Conservation (phyloP, 2,888 invertebrate genomes). For the Allygus modestus region DNA sequence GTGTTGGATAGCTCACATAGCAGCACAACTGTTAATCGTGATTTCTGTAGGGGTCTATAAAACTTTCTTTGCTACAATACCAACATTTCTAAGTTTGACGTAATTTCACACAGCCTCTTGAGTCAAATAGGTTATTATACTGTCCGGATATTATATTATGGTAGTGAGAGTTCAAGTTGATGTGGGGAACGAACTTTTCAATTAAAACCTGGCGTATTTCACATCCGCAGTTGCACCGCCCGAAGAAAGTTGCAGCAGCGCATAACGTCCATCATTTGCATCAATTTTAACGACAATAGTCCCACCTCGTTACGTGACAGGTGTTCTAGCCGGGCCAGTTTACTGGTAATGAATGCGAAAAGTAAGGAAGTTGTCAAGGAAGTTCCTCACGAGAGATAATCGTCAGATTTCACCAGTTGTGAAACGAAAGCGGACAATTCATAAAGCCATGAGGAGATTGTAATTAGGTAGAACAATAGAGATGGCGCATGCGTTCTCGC, state of each 20-base stretch:
- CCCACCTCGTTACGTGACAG: neutral
- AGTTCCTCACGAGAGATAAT: slow-evolving; percentile 15
- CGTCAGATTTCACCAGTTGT: slow-evolving; percentile 37
- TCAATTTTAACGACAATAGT: neutral
- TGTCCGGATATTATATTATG: too few relatives aligned
- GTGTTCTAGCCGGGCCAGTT: neutral
- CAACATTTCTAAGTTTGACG: too few relatives aligned
- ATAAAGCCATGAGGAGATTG: neutral
- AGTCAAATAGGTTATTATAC: too few relatives aligned
- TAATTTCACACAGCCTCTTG: too few relatives aligned
- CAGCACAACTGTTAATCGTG: too few relatives aligned
- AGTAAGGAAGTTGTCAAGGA: slow-evolving; percentile 29
- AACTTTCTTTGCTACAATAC: too few relatives aligned
- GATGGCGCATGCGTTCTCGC: slow-evolving; percentile 2
- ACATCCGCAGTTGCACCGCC: neutral
- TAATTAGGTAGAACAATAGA: slow-evolving; percentile 17
- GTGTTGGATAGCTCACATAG: too few relatives aligned
- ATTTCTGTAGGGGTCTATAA: too few relatives aligned
- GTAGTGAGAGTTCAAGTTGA: too few relatives aligned
- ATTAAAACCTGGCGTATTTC: neutral
- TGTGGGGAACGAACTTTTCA: too few relatives aligned
- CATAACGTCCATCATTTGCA: neutral
- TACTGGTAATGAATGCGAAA: neutral
- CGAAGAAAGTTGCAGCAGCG: neutral
- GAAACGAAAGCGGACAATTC: slow-evolving; percentile 40